These are phyloP conservation scores for Hyposoter didymator DNA, from an alignment of 2,888 invertebrate species.

Conservation along the genomic window DNA sequence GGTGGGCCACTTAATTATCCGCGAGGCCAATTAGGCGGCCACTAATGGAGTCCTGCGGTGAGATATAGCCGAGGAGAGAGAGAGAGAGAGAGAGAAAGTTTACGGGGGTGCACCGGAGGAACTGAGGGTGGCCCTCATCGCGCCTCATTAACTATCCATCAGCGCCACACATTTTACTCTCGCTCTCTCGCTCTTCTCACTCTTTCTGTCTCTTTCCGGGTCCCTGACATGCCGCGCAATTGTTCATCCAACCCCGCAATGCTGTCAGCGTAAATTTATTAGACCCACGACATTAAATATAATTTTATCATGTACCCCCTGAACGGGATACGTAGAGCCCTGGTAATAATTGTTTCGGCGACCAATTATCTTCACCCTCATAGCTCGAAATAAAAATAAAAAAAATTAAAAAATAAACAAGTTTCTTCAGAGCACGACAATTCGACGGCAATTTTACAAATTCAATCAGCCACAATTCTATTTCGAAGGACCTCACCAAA, in stretches of 20 bases:
- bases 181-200: conserved; percentile 34
- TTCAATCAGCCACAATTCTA: background rate
- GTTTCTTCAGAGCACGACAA: background rate
- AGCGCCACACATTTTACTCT: conserved; percentile 67
- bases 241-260: conserved; percentile 49
- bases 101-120: conserved; percentile 50
- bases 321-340: conserved; percentile 20
- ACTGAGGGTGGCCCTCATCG: conserved; percentile 70
- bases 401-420: background rate
- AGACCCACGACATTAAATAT: conserved; percentile 65
- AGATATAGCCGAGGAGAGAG: conserved; percentile 67
- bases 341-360: conserved; percentile 55
- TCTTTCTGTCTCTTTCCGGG: conserved; percentile 28
- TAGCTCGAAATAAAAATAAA: background rate
- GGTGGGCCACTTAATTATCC: conserved; percentile 73
- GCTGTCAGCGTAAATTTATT: conserved; percentile 68
- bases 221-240: conserved; percentile 35
- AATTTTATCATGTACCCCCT: conserved; percentile 63
- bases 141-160: conserved; percentile 75
- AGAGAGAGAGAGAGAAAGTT: conserved; percentile 35
- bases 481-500: background rate
- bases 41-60: conserved; percentile 74
- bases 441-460: background rate
- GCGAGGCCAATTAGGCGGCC: conserved; percentile 73
- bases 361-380: conserved; percentile 23